These are phyloP conservation scores for Chironomus striatipennis DNA, from an alignment of 1,140 invertebrate genomes.

Conservation along the genomic window DNA sequence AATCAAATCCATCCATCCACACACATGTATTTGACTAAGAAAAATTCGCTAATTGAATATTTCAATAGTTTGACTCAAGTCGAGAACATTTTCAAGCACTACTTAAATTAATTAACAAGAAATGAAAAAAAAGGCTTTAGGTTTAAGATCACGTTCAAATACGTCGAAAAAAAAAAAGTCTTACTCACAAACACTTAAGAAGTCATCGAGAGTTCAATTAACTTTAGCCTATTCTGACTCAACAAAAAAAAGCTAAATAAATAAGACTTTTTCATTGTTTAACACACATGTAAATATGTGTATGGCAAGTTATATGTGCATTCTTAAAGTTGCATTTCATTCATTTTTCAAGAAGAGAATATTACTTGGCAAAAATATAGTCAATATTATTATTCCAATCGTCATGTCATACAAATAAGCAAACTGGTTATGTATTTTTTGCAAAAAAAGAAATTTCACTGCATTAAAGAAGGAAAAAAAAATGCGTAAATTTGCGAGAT, in stretches of 20 bases:
- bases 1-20: no score
- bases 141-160: conserved; percentile 5
- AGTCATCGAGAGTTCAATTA: not conserved
- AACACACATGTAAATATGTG: not conserved
- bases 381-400: no score
- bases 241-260: not conserved
- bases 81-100: not conserved
- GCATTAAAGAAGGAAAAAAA: not conserved
- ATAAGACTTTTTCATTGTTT: not conserved
- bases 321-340: not conserved
- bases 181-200: not conserved
- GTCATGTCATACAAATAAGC: no score
- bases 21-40: no score
- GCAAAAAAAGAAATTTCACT: not conserved
- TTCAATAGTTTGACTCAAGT: not conserved
- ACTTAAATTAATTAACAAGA: conserved; percentile 1
- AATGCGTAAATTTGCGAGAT: conserved; percentile 12
- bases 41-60: not conserved
- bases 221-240: conserved; percentile 2
- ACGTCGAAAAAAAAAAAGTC: not conserved
- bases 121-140: not conserved
- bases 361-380: no score
- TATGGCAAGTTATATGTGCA: not conserved
- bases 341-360: not conserved
- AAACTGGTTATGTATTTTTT: no score